phyloP scores from a whole-genome alignment of 2,113 vertebrate species.

The Castor canadensis region DNA sequence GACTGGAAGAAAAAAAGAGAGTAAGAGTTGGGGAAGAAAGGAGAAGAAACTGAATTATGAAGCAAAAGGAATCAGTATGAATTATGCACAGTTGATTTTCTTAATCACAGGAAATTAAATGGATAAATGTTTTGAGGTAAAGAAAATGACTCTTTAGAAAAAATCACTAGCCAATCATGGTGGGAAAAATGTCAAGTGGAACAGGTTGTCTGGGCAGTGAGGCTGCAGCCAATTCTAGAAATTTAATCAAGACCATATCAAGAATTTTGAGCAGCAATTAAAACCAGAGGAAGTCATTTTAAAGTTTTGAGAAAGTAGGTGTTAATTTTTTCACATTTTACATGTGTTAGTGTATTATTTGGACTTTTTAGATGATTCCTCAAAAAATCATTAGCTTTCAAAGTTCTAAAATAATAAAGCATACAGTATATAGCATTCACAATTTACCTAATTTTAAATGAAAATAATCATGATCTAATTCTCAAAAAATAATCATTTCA shows the following conservation, averaged over 20 bases:
- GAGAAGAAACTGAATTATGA: background rate
- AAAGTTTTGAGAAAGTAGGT: background rate
- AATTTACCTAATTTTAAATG: background rate
- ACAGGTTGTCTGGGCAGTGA: background rate
- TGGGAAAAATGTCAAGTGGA: background rate
- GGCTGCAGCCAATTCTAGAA: rapidly evolving
- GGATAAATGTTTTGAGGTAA: background rate
- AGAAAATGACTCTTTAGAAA: background rate
- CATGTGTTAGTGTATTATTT: background rate
- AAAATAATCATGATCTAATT: background rate
- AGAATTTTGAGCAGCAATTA: background rate
- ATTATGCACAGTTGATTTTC: background rate
- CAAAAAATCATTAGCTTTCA: background rate
- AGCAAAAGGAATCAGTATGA: too few species aligned
- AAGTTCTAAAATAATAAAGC: background rate
- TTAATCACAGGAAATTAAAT: background rate
- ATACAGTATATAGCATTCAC: background rate
- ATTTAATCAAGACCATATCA: background rate
- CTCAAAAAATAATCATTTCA: background rate
- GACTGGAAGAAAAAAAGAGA: too few species aligned
- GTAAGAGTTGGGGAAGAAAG: background rate
- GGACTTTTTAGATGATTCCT: background rate
- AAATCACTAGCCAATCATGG: rapidly evolving
- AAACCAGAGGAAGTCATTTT: background rate
- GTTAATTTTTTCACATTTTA: background rate